Conservation (phyloP, 2,888 invertebrate species). For the Drosophila kambysellisi region DNA sequence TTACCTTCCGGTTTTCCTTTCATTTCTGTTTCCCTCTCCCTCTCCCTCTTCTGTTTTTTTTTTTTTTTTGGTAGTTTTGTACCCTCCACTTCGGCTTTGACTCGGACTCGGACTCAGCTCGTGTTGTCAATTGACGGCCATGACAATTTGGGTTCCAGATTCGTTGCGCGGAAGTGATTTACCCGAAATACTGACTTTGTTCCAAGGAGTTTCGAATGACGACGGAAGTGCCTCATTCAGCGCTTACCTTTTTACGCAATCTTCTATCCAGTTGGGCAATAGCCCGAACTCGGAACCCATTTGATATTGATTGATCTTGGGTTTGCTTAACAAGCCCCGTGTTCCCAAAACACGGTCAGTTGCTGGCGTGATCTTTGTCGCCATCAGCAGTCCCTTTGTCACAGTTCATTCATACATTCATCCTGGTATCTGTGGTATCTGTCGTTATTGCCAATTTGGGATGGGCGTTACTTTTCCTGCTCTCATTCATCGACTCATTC, state of each 20-base stretch:
- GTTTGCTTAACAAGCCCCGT: slow-evolving; percentile 61
- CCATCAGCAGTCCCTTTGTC: slow-evolving; percentile 23
- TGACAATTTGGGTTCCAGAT: slow-evolving; percentile 73
- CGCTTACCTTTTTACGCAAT: slow-evolving; percentile 47
- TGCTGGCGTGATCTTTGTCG: slow-evolving; percentile 68
- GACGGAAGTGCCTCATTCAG: slow-evolving; percentile 69
- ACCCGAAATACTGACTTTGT: slow-evolving; percentile 62
- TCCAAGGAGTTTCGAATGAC: slow-evolving; percentile 46
- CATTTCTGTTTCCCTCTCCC: slow-evolving; percentile 35
- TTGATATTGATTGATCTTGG: slow-evolving; percentile 68
- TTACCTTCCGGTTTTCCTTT: slow-evolving; percentile 76
- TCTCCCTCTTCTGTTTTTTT: slow-evolving; percentile 7
- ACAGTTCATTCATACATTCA: slow-evolving; percentile 36
- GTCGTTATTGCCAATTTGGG: slow-evolving; percentile 44
- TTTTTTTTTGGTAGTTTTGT: neutral
- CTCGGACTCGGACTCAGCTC: slow-evolving; percentile 26
- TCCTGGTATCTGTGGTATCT: slow-evolving; percentile 15
- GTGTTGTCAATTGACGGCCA: slow-evolving; percentile 76
- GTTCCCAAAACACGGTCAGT: slow-evolving; percentile 42
- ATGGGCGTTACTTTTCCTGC: slow-evolving; percentile 54
- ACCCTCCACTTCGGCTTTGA: slow-evolving; percentile 7
- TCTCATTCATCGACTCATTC: slow-evolving; percentile 14
- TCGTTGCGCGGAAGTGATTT: slow-evolving; percentile 79
- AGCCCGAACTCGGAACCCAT: slow-evolving; percentile 8
- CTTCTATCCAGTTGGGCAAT: slow-evolving; percentile 2